Percentiles rank a stretch among this genome's conserved stretches.
phyloP scores from a whole-genome alignment of 2,113 vertebrate genomes.

The Ranitomeya imitator region DNA sequence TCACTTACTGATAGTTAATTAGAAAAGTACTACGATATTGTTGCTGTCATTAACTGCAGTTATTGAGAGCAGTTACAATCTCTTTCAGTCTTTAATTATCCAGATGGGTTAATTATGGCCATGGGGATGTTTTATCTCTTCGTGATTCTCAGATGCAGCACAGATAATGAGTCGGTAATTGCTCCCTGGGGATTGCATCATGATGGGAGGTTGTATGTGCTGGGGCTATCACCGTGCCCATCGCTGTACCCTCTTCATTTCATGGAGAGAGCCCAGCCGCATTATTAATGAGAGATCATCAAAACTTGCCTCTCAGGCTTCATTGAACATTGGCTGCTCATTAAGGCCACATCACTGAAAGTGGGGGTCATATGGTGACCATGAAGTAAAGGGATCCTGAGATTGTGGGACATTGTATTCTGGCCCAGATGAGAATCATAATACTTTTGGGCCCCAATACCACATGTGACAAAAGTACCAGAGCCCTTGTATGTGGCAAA shows the following conservation, averaged over 20 bases:
- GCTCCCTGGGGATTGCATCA: not conserved
- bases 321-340: not conserved
- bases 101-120: slow-evolving; percentile 4
- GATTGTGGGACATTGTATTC: too few species aligned
- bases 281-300: not conserved
- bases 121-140: not conserved
- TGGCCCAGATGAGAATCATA: too few species aligned
- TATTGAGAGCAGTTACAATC: not conserved
- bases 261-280: not conserved
- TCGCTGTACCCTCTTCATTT: not conserved
- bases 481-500: too few species aligned
- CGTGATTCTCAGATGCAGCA: not conserved
- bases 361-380: too few species aligned
- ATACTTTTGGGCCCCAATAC: too few species aligned
- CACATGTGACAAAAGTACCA: too few species aligned
- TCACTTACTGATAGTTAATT: not conserved
- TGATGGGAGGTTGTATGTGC: not conserved
- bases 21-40: not conserved
- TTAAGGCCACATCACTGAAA: too few species aligned
- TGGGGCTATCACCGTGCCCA: not conserved
- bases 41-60: not conserved
- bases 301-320: not conserved
- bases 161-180: not conserved
- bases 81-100: not conserved
- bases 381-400: too few species aligned